These are phyloP conservation scores for Drosophila lacteicornis DNA, from an alignment of 1,140 invertebrate species.

Conservation along the genomic window DNA sequence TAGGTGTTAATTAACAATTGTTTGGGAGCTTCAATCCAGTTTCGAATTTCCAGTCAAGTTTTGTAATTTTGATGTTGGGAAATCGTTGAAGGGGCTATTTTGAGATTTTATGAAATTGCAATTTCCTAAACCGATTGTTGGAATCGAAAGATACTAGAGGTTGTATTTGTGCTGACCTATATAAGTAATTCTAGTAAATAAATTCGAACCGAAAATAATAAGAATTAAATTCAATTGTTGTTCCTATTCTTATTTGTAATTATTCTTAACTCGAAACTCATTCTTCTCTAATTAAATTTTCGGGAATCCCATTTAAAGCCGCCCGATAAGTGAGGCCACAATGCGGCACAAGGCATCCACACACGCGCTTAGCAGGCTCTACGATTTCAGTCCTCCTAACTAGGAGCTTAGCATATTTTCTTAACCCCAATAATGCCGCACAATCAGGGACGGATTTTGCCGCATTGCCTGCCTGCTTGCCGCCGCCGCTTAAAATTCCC, in stretches of 20 bases:
- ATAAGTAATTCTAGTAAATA: too few species aligned
- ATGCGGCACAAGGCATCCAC: background rate
- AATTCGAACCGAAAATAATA: background rate
- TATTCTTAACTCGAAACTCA: background rate
- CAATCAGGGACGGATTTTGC: constrained; percentile 63
- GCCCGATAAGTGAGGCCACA: constrained; percentile 7
- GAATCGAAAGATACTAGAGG: background rate
- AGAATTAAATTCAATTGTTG: background rate
- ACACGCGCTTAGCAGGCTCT: constrained; percentile 6
- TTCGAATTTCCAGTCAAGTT: constrained; percentile 21
- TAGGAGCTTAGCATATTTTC: constrained; percentile 66
- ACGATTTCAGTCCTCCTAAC: constrained; percentile 24
- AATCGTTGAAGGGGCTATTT: background rate
- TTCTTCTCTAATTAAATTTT: constrained; percentile 2
- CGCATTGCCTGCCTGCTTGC: constrained; percentile 44
- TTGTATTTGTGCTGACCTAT: background rate
- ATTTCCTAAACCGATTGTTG: background rate
- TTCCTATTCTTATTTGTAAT: too few species aligned
- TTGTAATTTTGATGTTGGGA: background rate
- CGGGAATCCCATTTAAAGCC: background rate
- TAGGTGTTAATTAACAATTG: constrained; percentile 67
- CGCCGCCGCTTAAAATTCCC: constrained; percentile 55
- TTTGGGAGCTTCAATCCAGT: constrained; percentile 46
- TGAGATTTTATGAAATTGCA: background rate
- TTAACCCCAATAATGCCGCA: constrained; percentile 72